Evolutionary conservation across 2,113 vertebrate species (phyloP), one percentile per base, ranked within the genome.

Genomic region (Hepsetus odoe): DNA sequence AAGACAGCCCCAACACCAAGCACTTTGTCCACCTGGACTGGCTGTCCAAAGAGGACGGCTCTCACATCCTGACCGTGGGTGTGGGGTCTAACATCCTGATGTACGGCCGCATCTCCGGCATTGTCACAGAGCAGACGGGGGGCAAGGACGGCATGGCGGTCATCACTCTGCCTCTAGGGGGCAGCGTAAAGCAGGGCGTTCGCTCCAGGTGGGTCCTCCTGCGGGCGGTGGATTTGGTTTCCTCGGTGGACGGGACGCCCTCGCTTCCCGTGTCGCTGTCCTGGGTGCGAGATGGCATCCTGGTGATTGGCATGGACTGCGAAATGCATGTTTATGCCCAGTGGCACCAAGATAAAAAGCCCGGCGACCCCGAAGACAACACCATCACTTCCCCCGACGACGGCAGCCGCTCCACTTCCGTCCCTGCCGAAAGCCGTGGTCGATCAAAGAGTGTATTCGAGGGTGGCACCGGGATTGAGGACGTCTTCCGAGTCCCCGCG

Each of bases 281-380:
- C 55, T 99, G 98, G 98, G 96, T 99, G 61, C 92, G 98, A 85
- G 98, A 99, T 64, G 98, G 98, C 24, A 99, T 99, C 71, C 87
- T 99, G 80, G 98, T 99, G 46, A 95, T 99, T 74, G 97, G 98
- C 30, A 99, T 99, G 98, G 98, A 99, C 84, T 99, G 98, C 87
- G 98, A 99, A 88, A 99, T 99, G 98, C 98, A 99, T 0, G 98
- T 99, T 16, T 99, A 99, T 32, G 97, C 97, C 20, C 98, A 99
- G 72, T 99, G 98, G 98, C 95, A 95, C 76, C 96, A 99, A 1
- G 91, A 93, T 11, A 90, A 94, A 82, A 98, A 93, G 86, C 89
- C 82, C 0, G 92, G 93, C 9, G 95, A 95, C n/a, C 82, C 82
- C 8, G 95, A 96, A 4, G 86, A 87, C 6, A 91, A 91, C 5